Percentiles rank a stretch among this genome's conserved stretches.
Conservation (phyloP, 2,888 invertebrate species). For the Crematogaster levior region DNA sequence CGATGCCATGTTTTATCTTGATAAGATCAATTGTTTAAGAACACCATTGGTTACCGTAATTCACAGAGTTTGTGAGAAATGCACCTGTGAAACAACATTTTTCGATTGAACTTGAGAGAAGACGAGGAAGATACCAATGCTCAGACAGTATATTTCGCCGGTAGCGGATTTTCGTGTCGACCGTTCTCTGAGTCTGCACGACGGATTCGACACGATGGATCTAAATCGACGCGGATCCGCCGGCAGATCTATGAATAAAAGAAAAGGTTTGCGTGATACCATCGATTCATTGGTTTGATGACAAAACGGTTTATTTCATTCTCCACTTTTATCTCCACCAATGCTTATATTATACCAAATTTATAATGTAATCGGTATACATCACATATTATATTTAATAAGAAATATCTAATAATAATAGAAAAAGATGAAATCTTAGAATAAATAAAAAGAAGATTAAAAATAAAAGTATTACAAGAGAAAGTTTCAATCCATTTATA, state of each 20-base stretch:
- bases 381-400: background rate
- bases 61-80: background rate
- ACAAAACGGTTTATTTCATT: slow-evolving; percentile 24
- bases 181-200: background rate
- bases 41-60: background rate
- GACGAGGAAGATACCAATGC: background rate
- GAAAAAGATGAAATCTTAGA: background rate
- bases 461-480: too few species aligned
- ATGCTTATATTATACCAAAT: background rate
- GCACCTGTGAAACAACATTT: slow-evolving; percentile 16
- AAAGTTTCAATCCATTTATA: too few species aligned
- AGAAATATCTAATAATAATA: background rate
- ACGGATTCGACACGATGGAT: slow-evolving; percentile 58
- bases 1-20: background rate
- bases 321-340: background rate
- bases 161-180: slow-evolving; percentile 29
- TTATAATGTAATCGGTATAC: background rate
- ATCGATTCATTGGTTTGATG: slow-evolving; percentile 41
- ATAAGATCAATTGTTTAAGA: slow-evolving; percentile 45
- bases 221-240: slow-evolving; percentile 48
- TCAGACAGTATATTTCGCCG: background rate
- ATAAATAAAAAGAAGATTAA: background rate
- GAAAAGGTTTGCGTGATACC: slow-evolving; percentile 46
- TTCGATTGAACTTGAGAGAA: slow-evolving; percentile 14
- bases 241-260: slow-evolving; percentile 61